These are phyloP conservation scores for Chelonoidis abingdonii DNA, from an alignment of 2,113 vertebrate genomes.

Conservation along the genomic window DNA sequence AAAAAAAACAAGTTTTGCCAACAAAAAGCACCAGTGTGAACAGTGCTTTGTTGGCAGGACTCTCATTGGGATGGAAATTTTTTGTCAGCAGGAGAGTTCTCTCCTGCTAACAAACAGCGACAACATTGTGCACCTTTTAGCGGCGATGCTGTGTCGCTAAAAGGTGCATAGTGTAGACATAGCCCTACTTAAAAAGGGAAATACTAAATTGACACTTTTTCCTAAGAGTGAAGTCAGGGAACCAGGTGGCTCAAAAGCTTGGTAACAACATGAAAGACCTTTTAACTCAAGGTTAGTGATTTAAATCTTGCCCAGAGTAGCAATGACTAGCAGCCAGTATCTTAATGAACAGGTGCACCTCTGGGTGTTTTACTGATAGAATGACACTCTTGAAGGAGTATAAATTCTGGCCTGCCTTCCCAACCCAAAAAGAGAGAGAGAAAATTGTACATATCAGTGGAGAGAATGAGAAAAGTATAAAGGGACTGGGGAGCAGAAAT, in stretches of 20 bases:
- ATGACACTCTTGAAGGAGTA: neutral
- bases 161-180: too few relatives aligned
- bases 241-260: neutral
- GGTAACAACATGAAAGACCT: neutral
- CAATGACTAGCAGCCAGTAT: neutral
- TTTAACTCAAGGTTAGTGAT: neutral
- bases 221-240: neutral
- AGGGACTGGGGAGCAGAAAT: neutral
- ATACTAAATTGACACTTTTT: slow-evolving; percentile 6
- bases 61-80: too few relatives aligned
- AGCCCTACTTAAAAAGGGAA: neutral
- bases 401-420: neutral
- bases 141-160: too few relatives aligned
- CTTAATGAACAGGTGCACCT: neutral
- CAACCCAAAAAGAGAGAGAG: neutral
- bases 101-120: too few relatives aligned
- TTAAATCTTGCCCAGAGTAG: neutral
- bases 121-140: too few relatives aligned
- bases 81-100: too few relatives aligned
- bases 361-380: neutral
- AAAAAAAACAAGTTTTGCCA: too few relatives aligned
- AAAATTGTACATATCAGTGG: neutral
- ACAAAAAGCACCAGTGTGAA: too few relatives aligned
- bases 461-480: neutral
- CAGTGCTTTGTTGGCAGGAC: too few relatives aligned